These are phyloP conservation scores for Microcebus murinus DNA, from an alignment of 2,113 vertebrate species.

Conservation along the genomic window DNA sequence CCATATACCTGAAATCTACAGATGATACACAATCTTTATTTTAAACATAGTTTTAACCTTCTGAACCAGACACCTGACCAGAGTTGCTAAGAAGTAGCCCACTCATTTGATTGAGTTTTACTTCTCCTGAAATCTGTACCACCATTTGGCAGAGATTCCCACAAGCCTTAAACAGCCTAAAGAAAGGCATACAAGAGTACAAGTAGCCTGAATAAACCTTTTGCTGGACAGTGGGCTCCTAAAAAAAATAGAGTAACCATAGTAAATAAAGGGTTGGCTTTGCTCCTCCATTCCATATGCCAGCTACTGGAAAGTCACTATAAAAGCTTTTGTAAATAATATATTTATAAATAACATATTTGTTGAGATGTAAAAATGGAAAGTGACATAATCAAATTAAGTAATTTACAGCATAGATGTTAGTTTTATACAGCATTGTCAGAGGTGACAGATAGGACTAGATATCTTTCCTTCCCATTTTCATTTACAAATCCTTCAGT, in stretches of 20 bases:
- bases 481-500: not conserved
- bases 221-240: not conserved
- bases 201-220: not conserved
- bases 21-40: not conserved
- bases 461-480: not conserved
- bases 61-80: not conserved
- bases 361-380: slow-evolving; percentile 2
- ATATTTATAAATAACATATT: slow-evolving; percentile 3
- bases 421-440: not conserved
- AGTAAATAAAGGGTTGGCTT: not conserved
- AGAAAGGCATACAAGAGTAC: not conserved
- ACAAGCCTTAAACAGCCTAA: not conserved
- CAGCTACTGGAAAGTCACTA: not conserved
- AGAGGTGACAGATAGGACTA: not conserved
- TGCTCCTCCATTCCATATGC: not conserved
- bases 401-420: not conserved
- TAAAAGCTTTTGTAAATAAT: slow-evolving; percentile 29
- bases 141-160: slow-evolving; percentile 14
- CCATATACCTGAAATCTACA: not conserved
- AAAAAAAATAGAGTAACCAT: not conserved
- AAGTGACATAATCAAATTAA: slow-evolving; percentile 39
- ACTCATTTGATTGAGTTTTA: slow-evolving; percentile 4
- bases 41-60: not conserved
- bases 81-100: not conserved
- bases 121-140: slow-evolving; percentile 5